Percentiles rank a stretch among this genome's conserved stretches.
These are phyloP conservation scores for Rhingia rostrata DNA, from an alignment of 2,888 invertebrate species.

Conservation along the genomic window DNA sequence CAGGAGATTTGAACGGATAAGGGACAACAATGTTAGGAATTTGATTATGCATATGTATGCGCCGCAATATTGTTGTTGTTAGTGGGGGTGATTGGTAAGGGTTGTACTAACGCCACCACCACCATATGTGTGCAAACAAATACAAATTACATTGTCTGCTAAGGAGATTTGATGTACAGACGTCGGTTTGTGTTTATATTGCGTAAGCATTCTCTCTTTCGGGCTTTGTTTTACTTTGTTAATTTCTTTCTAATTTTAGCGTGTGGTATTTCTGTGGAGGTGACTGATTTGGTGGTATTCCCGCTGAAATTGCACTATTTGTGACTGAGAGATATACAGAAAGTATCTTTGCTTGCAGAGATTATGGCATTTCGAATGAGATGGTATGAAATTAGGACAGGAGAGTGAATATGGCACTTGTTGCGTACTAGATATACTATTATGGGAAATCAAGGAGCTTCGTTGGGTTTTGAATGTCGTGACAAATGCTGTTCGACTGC, in stretches of 20 bases:
- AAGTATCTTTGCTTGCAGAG: not conserved
- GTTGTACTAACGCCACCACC: not conserved
- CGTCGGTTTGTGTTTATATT: constrained; percentile 32
- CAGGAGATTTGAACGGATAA: constrained; percentile 4
- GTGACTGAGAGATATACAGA: not conserved
- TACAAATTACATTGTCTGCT: not conserved
- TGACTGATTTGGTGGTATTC: constrained; percentile 1
- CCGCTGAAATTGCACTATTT: not conserved
- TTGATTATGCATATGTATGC: not conserved
- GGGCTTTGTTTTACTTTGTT: constrained; percentile 2
- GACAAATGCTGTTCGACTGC: no score
- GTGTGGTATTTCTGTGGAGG: constrained; percentile 2
- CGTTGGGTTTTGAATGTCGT: no score
- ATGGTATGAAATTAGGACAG: constrained; percentile 47
- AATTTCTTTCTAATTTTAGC: constrained; percentile 31
- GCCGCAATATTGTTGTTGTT: no score
- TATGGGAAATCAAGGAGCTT: not conserved
- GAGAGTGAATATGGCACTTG: constrained; percentile 27
- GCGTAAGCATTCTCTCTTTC: constrained; percentile 16
- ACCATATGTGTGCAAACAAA: constrained; percentile 6
- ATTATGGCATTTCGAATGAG: constrained; percentile 5
- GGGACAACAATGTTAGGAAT: not conserved
- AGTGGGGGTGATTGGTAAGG: not conserved
- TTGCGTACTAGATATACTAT: constrained; percentile 3
- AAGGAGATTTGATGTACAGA: not conserved